Base-by-base conservation (phyloP, 1,140 invertebrate species). In the Neodiprion lecontei region DNA sequence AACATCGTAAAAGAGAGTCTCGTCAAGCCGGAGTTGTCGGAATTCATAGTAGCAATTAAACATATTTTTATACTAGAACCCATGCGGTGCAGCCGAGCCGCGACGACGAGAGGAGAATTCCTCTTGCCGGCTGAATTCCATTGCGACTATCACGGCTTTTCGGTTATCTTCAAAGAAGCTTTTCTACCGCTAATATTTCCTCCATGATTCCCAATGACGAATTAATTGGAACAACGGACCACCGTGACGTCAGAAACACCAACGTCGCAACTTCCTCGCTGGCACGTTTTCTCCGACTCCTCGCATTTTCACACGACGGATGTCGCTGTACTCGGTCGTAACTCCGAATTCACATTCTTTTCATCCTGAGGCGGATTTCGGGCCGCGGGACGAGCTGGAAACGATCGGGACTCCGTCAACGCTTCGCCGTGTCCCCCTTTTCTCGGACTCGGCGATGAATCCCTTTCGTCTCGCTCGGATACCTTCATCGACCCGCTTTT, bases 1-100 rank as follows among this genome's bases (percentile, higher is more conserved):
- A 72, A 28, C 65, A 48, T 77, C 76, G 76, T 77, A 77, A 77
- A 77, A 72, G 73, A 70, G 70, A 71, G 70, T 50, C 70, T 71
- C 40, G 70, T 71, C 70, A 50, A 8, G 23, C 70, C 7, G 40
- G 11, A 61, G 53, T 40, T 40, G 28, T 40, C 9, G 68, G n/a
- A 69, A 71, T 71, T 71, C 70, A 71, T 50, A 50, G 70, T 23
- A 14, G 70, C 48, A 71, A 50, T 71, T 71, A 71, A 71, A 47
- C 70, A 71, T 47, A 71, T 71, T 71, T 71, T 71, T 71, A 71
- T 71, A 71, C 28, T 40, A 40, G 28, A 40, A 40, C 2, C 28
- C 28, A 40, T 40, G 5, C 28, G 2, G 28, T 40, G 28, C 28
- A 40, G 28, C 28, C 28, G 28, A 40, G 28, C 28, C 28, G 2